These are phyloP conservation scores for Hemiprocne comata DNA, from an alignment of 2,113 vertebrate genomes.

Conservation along the genomic window DNA sequence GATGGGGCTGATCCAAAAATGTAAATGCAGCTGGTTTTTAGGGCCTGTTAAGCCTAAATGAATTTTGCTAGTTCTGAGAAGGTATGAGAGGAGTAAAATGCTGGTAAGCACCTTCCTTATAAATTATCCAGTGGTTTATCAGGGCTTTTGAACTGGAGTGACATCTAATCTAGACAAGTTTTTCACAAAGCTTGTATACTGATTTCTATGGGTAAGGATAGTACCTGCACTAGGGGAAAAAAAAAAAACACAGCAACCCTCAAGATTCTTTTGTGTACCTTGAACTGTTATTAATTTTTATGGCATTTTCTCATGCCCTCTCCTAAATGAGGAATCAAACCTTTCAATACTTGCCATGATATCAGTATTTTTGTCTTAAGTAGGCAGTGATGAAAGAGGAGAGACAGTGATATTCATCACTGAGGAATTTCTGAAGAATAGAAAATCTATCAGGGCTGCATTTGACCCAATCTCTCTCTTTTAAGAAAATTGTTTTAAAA, in stretches of 20 bases:
- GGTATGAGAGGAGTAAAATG: neutral
- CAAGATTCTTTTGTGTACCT: neutral
- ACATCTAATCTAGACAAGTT: neutral
- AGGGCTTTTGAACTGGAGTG: neutral
- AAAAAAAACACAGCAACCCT: neutral
- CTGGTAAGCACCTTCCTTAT: neutral
- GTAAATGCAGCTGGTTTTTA: neutral
- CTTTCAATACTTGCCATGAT: neutral
- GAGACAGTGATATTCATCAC: neutral
- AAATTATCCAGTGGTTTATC: neutral
- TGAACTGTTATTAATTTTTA: neutral
- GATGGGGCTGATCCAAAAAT: neutral
- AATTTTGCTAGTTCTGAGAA: neutral
- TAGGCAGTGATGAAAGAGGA: neutral
- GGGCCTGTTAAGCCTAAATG: neutral
- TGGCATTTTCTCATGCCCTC: neutral
- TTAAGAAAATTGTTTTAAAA: slow-evolving; percentile 2
- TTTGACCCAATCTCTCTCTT: neutral
- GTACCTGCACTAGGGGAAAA: neutral
- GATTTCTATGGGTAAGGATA: neutral
- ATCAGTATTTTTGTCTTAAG: neutral
- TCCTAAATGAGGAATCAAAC: slow-evolving; percentile 1
- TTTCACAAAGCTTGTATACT: neutral
- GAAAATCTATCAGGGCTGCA: neutral
- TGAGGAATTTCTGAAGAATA: neutral